Evolutionary conservation across 2,113 vertebrate species (phyloP).

Genomic region (Archocentrus centrarchus): DNA sequence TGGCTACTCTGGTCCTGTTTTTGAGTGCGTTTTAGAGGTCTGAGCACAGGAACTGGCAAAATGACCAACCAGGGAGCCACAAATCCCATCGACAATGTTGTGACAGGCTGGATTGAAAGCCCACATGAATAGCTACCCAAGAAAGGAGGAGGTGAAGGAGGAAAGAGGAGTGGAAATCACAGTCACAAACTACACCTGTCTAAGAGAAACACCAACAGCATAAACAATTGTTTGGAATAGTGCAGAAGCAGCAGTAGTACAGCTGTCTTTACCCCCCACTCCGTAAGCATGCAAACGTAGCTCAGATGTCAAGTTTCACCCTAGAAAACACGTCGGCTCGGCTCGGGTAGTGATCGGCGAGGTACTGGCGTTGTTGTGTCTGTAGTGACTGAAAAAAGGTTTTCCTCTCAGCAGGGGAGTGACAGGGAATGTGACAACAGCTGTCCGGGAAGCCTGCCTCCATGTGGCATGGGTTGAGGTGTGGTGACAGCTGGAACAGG

Average conservation of each 20-base stretch:
- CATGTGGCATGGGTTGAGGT: constrained; percentile 52
- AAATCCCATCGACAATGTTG: not conserved
- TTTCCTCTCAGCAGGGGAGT: not conserved
- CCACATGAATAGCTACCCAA: constrained; percentile 13
- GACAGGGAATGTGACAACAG: constrained; percentile 51
- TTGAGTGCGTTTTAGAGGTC: not conserved
- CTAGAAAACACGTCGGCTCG: constrained; percentile 10
- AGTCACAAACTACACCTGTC: constrained; percentile 53
- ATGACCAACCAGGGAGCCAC: constrained; percentile 12
- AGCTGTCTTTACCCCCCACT: constrained; percentile 22
- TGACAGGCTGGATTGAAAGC: not conserved
- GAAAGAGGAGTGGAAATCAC: constrained; percentile 10
- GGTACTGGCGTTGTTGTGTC: constrained; percentile 57
- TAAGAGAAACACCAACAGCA: constrained; percentile 11
- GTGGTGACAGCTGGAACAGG: constrained; percentile 59
- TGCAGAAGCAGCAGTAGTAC: constrained; percentile 10
- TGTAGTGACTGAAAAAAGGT: constrained; percentile 27
- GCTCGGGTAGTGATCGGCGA: constrained; percentile 14
- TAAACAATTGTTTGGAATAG: constrained; percentile 29
- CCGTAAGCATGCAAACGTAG: not conserved
- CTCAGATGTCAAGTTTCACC: constrained; percentile 37
- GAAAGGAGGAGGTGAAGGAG: not conserved
- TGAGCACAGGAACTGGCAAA: constrained; percentile 7
- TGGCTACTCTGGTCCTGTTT: not conserved
- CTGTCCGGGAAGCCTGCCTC: constrained; percentile 37